Conservation (phyloP, 2,113 vertebrate genomes). For the Lagopus leucura region DNA sequence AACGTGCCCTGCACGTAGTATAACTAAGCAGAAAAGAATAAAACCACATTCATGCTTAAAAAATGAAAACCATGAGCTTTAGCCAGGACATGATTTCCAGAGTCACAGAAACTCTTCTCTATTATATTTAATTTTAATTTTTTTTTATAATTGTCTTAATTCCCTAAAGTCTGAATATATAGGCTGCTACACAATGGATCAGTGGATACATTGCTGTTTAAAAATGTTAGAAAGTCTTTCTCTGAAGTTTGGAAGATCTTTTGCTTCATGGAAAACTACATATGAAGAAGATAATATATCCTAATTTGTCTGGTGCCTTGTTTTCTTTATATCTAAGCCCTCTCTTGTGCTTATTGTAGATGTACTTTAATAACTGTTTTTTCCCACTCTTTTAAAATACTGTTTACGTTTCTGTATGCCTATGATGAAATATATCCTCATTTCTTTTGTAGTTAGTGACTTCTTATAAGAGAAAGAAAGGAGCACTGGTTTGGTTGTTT, state of each 20-base stretch:
- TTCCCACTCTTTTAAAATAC: not conserved
- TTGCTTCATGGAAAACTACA: not conserved
- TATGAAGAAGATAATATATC: not conserved
- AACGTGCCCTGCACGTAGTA: not conserved
- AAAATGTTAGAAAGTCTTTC: not conserved
- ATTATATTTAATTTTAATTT: not conserved
- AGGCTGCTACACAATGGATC: not conserved
- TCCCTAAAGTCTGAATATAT: not conserved
- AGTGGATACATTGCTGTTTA: not conserved
- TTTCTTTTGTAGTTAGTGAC: not conserved
- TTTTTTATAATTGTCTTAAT: not conserved
- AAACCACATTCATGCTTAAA: not conserved
- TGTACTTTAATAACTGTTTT: not conserved
- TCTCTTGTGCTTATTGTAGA: not conserved
- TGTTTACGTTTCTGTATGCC: not conserved
- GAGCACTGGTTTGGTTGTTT: not conserved
- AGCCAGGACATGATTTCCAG: not conserved
- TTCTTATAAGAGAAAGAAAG: not conserved
- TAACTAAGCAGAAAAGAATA: not conserved
- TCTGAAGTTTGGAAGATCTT: not conserved
- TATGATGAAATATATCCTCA: not conserved
- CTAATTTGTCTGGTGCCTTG: not conserved
- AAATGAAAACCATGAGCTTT: not conserved
- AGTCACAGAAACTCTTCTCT: not conserved
- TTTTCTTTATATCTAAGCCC: accelerated